These are phyloP conservation scores for Timema podura DNA, from an alignment of 2,888 invertebrate genomes.

Conservation along the genomic window DNA sequence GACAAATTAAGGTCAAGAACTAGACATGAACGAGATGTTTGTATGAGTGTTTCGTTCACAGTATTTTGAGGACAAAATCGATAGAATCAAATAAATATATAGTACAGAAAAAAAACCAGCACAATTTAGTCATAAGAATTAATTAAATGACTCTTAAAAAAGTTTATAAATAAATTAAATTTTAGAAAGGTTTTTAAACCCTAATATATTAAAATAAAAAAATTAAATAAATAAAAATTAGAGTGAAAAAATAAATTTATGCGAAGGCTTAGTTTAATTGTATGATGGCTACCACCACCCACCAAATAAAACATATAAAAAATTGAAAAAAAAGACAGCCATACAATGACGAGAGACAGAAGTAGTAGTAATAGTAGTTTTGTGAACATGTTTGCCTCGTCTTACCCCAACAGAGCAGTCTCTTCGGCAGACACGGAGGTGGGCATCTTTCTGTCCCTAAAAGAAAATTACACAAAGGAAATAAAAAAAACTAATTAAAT, in stretches of 20 bases:
- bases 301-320: conserved; percentile 9
- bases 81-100: too few species aligned
- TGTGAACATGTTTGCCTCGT: conserved; percentile 28
- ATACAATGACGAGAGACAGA: conserved; percentile 24
- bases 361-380: conserved; percentile 19
- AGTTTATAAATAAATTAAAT: too few species aligned
- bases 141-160: too few species aligned
- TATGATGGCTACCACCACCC: neutral
- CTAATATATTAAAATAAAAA: too few species aligned
- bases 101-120: too few species aligned
- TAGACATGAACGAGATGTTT: too few species aligned
- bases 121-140: too few species aligned
- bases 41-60: too few species aligned
- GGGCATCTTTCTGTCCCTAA: conserved; percentile 56
- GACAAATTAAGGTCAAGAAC: too few species aligned
- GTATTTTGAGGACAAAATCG: too few species aligned
- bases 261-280: neutral
- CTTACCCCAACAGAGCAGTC: conserved; percentile 86
- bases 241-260: neutral
- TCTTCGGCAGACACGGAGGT: conserved; percentile 71
- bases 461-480: conserved; percentile 20
- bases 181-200: too few species aligned
- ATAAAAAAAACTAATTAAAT: neutral
- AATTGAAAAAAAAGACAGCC: conserved; percentile 11
- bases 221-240: too few species aligned